A percentile compares a stretch with the other conserved stretches of the same genome.
Evolutionary conservation across 2,113 vertebrate genomes (phyloP).

Genomic region (Petrocephalus zakoni): DNA sequence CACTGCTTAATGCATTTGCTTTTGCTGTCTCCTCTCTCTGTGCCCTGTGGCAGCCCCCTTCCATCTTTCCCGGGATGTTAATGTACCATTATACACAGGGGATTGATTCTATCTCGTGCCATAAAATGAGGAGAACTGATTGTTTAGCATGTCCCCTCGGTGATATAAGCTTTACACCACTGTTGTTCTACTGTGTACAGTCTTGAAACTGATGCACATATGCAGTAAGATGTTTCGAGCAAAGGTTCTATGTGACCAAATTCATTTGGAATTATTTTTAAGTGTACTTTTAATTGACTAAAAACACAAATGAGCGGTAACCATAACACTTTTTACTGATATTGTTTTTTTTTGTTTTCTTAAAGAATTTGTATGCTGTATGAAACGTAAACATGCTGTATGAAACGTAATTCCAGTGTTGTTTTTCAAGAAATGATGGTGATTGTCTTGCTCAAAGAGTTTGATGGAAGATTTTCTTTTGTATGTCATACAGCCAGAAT

Average conservation of each 20-base stretch:
- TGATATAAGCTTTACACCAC: not conserved
- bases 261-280: not conserved
- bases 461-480: not conserved
- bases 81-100: not conserved
- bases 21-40: not conserved
- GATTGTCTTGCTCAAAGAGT: not conserved
- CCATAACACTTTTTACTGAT: not conserved
- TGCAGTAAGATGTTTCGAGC: not conserved
- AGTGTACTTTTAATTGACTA: not conserved
- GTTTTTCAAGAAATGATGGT: not conserved
- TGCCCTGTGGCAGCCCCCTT: not conserved
- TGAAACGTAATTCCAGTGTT: not conserved
- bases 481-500: not conserved
- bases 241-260: not conserved
- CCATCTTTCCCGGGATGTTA: not conserved
- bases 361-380: no score
- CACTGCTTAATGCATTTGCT: not conserved
- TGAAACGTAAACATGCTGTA: not conserved
- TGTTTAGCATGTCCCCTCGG: not conserved
- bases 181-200: not conserved
- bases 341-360: not conserved
- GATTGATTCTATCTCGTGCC: not conserved
- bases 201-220: not conserved
- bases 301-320: not conserved
- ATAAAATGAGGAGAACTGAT: not conserved